Evolutionary conservation across 2,113 vertebrate genomes (phyloP).

Genomic region (Rhodinocichla rosea): DNA sequence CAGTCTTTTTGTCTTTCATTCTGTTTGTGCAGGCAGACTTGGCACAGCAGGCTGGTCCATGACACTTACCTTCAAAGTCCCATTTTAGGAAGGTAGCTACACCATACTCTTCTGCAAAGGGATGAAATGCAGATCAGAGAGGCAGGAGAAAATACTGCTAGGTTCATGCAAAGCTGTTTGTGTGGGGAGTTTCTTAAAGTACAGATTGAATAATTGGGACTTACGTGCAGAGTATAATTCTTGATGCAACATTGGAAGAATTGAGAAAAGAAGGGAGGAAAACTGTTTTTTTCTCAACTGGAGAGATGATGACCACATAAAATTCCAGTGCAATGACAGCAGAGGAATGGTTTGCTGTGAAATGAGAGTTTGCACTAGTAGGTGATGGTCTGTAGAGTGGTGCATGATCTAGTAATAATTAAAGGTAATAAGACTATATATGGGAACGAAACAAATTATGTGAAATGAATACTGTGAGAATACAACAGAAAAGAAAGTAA

Average conservation of each 20-base stretch:
- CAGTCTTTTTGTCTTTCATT: background rate
- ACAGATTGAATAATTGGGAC: background rate
- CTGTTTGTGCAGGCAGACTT: background rate
- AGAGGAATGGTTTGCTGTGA: background rate
- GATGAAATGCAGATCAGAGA: background rate
- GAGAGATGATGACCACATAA: background rate
- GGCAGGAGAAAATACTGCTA: background rate
- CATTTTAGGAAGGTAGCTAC: background rate
- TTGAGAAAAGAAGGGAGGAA: background rate
- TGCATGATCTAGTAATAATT: background rate
- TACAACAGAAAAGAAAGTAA: background rate
- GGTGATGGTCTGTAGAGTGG: background rate
- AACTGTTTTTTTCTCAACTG: background rate
- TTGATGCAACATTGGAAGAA: background rate
- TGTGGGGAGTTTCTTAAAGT: background rate
- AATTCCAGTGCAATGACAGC: background rate
- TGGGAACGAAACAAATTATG: background rate
- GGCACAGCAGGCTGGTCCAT: background rate
- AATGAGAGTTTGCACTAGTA: background rate
- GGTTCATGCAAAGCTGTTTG: background rate
- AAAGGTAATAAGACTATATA: background rate
- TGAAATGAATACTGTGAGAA: background rate
- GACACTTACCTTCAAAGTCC: background rate
- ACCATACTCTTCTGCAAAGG: background rate
- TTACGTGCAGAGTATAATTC: accelerated